These are phyloP conservation scores for Lucinisca nassula DNA, from an alignment of 2,888 invertebrate species.

Conservation along the genomic window DNA sequence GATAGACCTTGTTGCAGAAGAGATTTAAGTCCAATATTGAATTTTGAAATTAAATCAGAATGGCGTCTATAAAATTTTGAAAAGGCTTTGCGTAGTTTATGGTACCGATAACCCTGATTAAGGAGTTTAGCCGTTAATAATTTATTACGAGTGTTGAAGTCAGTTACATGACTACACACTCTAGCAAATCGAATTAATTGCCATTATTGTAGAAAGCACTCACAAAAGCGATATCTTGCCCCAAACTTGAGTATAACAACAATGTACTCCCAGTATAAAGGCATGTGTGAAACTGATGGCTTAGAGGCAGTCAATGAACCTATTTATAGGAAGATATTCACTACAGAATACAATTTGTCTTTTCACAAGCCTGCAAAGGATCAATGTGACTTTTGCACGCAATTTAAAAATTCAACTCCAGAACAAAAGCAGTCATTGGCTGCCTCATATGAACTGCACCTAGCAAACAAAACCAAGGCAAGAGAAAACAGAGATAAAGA, in stretches of 20 bases:
- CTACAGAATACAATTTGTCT: constrained; percentile 26
- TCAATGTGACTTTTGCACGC: constrained; percentile 13
- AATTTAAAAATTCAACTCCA: neutral
- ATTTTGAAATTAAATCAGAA: no score
- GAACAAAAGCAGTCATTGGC: neutral
- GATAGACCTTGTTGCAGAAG: no score
- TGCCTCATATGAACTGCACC: neutral
- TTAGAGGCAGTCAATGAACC: neutral
- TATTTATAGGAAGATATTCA: constrained; percentile 35
- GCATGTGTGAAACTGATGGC: neutral
- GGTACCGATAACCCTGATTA: no score
- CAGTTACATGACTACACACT: no score
- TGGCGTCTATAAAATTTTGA: no score
- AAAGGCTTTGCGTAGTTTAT: no score
- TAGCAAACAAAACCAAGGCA: neutral
- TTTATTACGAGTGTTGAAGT: no score
- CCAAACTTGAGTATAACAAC: constrained; percentile 14
- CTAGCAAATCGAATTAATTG: no score
- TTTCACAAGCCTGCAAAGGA: constrained; percentile 43
- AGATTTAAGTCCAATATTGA: no score
- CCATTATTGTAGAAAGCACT: constrained; percentile 40
- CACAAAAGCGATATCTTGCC: constrained; percentile 25
- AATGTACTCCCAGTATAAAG: constrained; percentile 30
- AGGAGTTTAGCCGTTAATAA: no score
- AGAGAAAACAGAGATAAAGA: constrained; percentile 7